Evolutionary conservation across 1,140 invertebrate species (phyloP).

Genomic region (Ostrea edulis): DNA sequence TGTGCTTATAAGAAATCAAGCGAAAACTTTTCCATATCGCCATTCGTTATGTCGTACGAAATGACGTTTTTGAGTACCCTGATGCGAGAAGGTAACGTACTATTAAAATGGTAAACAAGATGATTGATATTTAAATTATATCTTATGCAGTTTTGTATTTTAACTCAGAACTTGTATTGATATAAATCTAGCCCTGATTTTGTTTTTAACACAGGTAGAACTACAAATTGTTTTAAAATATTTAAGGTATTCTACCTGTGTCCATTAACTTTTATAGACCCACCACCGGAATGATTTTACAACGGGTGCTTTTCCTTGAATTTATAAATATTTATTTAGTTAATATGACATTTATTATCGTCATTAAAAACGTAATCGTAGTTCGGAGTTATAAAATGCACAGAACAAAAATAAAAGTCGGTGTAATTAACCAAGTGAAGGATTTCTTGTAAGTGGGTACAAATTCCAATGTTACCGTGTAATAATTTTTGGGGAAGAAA

Average conservation of each 20-base stretch:
- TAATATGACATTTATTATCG: constrained; percentile 13
- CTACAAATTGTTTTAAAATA: too few relatives aligned
- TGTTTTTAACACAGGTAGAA: too few relatives aligned
- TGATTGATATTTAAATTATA: too few relatives aligned
- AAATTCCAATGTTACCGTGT: too few relatives aligned
- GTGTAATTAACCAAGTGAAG: not conserved
- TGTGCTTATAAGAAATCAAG: too few relatives aligned
- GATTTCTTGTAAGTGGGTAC: too few relatives aligned
- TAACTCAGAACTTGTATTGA: too few relatives aligned
- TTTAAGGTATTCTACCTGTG: too few relatives aligned
- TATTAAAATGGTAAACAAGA: not conserved
- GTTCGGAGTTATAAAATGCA: not conserved
- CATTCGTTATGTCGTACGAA: not conserved
- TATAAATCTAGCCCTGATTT: too few relatives aligned
- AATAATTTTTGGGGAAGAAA: too few relatives aligned
- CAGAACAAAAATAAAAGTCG: not conserved
- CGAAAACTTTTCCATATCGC: not conserved
- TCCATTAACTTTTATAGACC: not conserved
- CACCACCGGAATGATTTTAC: not conserved
- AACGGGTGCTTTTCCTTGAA: not conserved
- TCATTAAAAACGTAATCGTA: not conserved
- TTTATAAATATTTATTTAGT: not conserved
- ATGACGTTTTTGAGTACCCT: constrained; percentile 3
- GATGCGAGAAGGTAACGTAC: not conserved
- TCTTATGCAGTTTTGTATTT: too few relatives aligned